Conservation (phyloP, 2,113 vertebrate species). For the Ursus arctos region DNA sequence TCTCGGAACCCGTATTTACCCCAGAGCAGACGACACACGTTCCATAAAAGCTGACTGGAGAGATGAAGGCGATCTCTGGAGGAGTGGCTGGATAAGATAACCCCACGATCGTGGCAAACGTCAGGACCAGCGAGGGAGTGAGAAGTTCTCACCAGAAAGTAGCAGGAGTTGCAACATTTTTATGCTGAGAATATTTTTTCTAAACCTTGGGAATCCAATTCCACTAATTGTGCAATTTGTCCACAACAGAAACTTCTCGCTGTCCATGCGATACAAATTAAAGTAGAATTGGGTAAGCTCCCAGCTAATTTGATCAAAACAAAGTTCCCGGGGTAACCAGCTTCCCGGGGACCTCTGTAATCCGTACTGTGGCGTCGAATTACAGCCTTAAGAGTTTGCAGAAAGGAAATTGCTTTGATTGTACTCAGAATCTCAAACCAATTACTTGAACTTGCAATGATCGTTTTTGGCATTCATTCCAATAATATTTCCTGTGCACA, state of each 20-base stretch:
- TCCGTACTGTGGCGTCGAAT: not conserved
- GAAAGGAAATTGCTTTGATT: slow-evolving; percentile 33
- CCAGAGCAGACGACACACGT: too few species aligned
- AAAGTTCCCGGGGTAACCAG: not conserved
- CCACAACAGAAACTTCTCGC: not conserved
- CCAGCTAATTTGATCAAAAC: slow-evolving; percentile 31
- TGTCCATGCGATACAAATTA: slow-evolving; percentile 29
- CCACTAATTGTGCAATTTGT: not conserved
- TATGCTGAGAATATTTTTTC: not conserved
- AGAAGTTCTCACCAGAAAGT: not conserved
- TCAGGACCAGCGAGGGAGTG: not conserved
- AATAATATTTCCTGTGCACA: not conserved
- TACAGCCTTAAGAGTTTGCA: not conserved
- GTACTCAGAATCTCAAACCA: slow-evolving; percentile 43
- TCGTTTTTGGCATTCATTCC: not conserved
- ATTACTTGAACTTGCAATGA: slow-evolving; percentile 9
- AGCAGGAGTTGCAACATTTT: not conserved
- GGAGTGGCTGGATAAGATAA: not conserved
- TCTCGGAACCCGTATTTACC: not conserved
- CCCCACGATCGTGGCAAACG: not conserved
- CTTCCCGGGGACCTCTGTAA: not conserved
- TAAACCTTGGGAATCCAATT: not conserved
- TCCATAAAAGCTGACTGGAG: not conserved
- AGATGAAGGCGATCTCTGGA: not conserved
- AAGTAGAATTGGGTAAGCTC: not conserved